These are phyloP conservation scores for Gobio occitaniae DNA, from an alignment of 2,797 vertebrate genomes.

Conservation along the genomic window DNA sequence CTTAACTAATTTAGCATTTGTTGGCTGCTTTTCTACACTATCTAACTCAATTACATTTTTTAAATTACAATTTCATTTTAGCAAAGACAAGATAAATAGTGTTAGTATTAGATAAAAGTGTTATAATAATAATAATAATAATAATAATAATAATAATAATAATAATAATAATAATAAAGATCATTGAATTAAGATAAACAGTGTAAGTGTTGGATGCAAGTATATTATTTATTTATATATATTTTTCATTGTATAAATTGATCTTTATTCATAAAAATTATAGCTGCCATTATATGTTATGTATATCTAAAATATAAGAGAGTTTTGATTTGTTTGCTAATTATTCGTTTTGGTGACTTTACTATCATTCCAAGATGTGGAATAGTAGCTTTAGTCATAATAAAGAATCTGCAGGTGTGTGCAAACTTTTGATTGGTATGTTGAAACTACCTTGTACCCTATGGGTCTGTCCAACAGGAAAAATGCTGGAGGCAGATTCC, in stretches of 20 bases:
- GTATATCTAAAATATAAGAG: background rate
- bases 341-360: background rate
- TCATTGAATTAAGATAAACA: background rate
- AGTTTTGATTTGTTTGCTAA: background rate
- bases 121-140: too few species aligned
- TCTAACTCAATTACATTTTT: background rate
- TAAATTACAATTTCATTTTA: background rate
- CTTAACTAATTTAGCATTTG: background rate
- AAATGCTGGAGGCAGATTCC: slow-evolving; percentile 14
- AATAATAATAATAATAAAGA: background rate
- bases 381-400: background rate
- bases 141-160: background rate
- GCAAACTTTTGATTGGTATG: background rate
- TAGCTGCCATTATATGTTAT: background rate
- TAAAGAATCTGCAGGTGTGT: background rate
- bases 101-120: background rate
- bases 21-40: background rate
- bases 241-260: background rate
- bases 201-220: background rate
- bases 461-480: background rate
- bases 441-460: slow-evolving; percentile 7
- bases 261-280: background rate
- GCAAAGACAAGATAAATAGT: background rate
- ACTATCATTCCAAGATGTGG: background rate
- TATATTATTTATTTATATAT: background rate